phyloP scores from a whole-genome alignment of 2,113 vertebrate genomes.

The Arothron firmamentum region DNA sequence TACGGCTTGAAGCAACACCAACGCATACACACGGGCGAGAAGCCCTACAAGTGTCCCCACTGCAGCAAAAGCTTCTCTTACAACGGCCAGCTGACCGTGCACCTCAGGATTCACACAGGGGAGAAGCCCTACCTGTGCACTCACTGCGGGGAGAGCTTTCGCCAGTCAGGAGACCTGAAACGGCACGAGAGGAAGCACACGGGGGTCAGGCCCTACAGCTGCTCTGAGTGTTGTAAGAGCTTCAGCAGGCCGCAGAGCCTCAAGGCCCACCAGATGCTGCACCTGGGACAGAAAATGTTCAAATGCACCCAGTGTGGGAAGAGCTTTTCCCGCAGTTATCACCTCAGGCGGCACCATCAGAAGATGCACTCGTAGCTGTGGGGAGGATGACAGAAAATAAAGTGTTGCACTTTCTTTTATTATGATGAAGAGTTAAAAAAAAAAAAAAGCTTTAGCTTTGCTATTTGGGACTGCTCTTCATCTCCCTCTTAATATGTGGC shows the following conservation, averaged over 20 bases:
- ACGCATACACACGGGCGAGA: slow-evolving; percentile 76
- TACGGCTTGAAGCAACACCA: slow-evolving; percentile 75
- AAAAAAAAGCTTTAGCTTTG: no score
- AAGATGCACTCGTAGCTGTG: slow-evolving; percentile 72
- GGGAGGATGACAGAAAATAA: neutral
- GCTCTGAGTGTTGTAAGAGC: slow-evolving; percentile 73
- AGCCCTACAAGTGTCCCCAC: slow-evolving; percentile 68
- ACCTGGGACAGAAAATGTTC: slow-evolving; percentile 73
- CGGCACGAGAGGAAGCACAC: slow-evolving; percentile 78
- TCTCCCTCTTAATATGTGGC: no score
- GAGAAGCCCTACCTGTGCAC: slow-evolving; percentile 79
- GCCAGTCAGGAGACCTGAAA: slow-evolving; percentile 76
- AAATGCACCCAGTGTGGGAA: slow-evolving; percentile 74
- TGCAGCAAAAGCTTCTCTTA: slow-evolving; percentile 74
- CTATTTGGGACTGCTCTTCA: no score
- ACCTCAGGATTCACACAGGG: slow-evolving; percentile 75
- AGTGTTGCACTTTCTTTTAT: neutral
- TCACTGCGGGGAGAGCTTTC: slow-evolving; percentile 77
- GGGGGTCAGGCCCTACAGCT: slow-evolving; percentile 70
- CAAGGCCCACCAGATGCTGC: slow-evolving; percentile 75
- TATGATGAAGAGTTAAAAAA: no score
- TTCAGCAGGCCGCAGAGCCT: slow-evolving; percentile 79
- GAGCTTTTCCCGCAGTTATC: slow-evolving; percentile 76
- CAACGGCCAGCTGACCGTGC: slow-evolving; percentile 74
- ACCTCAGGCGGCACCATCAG: slow-evolving; percentile 75